Conservation (phyloP, 2,888 invertebrate genomes). For the Drosophila pseudotakahashii region DNA sequence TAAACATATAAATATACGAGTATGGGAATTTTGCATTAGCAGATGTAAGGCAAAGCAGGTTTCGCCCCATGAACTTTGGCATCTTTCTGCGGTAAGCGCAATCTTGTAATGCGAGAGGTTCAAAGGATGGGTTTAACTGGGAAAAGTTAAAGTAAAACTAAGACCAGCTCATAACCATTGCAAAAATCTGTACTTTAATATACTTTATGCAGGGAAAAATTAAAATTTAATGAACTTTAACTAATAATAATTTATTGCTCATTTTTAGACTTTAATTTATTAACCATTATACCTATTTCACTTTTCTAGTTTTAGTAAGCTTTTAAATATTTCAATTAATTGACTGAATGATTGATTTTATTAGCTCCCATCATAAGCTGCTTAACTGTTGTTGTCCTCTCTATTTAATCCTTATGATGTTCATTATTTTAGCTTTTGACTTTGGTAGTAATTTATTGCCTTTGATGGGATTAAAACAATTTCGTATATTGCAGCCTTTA, state of each 20-base stretch:
- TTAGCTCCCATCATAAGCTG: slow-evolving; percentile 1
- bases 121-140: slow-evolving; percentile 17
- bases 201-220: neutral
- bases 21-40: slow-evolving; percentile 22
- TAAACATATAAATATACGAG: slow-evolving; percentile 31
- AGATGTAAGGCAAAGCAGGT: slow-evolving; percentile 20
- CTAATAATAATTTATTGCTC: no score
- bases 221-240: neutral
- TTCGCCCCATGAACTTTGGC: slow-evolving; percentile 30
- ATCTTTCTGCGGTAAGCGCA: slow-evolving; percentile 14
- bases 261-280: no score
- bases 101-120: slow-evolving; percentile 32
- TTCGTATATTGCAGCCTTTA: neutral
- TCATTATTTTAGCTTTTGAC: neutral
- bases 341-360: neutral
- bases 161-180: slow-evolving; percentile 1
- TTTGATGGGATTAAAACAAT: neutral
- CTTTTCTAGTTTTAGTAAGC: no score
- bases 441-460: neutral
- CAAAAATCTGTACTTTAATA: slow-evolving; percentile 1
- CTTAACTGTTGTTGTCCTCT: neutral
- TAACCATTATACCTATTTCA: no score
- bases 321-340: neutral
- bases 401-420: neutral
- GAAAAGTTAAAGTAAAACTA: neutral